Base-by-base conservation (phyloP, 2,113 vertebrate genomes). In the Strix aluco region DNA sequence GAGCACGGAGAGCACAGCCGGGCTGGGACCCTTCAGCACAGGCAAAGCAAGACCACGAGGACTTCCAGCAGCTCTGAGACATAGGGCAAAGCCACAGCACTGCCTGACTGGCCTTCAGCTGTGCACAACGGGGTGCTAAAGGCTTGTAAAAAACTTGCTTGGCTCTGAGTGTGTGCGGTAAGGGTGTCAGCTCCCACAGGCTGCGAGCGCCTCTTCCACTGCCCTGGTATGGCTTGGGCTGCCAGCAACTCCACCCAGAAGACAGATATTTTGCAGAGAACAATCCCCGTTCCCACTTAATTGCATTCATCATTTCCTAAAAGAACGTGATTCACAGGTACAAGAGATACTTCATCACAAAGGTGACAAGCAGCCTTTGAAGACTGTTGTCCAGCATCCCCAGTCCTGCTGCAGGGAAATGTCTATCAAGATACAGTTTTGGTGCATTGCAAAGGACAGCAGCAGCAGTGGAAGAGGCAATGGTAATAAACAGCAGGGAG, bases 171-270 rank as follows among this genome's bases (percentile, higher is more conserved):
- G 7, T 26, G 11, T 32, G 46, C n/a, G 20, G 40, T 46, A 80
- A 63, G 21, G 42, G 29, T 70, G 38, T 70, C 26, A 5, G 19
- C 49, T 85, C 71, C 44, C 10, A 0, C 2, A 4, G 44, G 20
- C 30, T 78, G 12, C 0, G 1, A 47, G 8, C 0, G 0, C 47
- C 59, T 80, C 71, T 81, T 74, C 55, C 40, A 42, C 20, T 13
- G 18, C 46, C 29, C 27, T 2, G 1, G 26, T 0, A 0, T 7
- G 42, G 69, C 25, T 66, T 65, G 3, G 16, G 46, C 55, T 63
- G 63, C 44, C 36, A 88, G 47, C 42, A 67, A 44, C 44, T 75
- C 0, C 0, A 72, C 23, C 42, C 23, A 65, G 51, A 83, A 90
- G 30, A 91, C 26, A 52, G 14, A 8, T 1, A 4, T 73, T 74